Percentiles rank a stretch among this genome's conserved stretches.
Evolutionary conservation across 1,140 invertebrate species (phyloP).

Genomic region (Epicauta chinensis): DNA sequence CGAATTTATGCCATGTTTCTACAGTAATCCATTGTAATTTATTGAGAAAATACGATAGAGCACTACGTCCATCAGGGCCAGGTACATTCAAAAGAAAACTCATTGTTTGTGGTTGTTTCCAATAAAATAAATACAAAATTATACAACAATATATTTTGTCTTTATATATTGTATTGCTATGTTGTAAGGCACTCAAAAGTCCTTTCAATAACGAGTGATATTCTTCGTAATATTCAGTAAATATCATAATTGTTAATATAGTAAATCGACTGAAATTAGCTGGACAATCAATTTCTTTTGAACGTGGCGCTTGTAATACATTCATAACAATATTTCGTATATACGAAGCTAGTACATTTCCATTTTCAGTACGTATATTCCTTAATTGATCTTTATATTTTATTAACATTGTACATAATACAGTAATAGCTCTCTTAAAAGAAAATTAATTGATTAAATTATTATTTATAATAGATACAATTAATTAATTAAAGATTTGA

Average conservation of each 20-base stretch:
- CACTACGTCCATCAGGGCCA: constrained; percentile 8
- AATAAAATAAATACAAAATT: constrained; percentile 7
- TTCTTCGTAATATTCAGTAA: constrained; percentile 2
- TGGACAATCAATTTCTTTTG: constrained; percentile 5
- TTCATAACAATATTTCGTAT: constrained; percentile 2
- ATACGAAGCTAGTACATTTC: constrained; percentile 2
- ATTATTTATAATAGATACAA: neutral
- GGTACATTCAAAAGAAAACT: constrained; percentile 8
- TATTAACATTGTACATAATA: constrained; percentile 7
- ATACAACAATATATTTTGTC: constrained; percentile 9
- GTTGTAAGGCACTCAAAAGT: constrained; percentile 6
- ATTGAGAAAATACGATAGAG: constrained; percentile 7
- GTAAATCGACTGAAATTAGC: constrained; percentile 8
- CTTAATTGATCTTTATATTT: constrained; percentile 5
- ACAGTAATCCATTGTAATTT: neutral
- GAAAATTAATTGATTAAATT: neutral
- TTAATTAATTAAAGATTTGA: no score
- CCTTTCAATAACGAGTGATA: constrained; percentile 2
- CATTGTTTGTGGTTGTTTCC: constrained; percentile 4
- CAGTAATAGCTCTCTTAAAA: constrained; percentile 2
- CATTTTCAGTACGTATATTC: neutral
- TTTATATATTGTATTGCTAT: neutral
- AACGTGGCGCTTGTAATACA: constrained; percentile 2
- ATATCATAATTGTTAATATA: constrained; percentile 6
- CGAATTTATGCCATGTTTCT: constrained; percentile 1